A percentile compares a stretch with the other conserved stretches of the same genome.
Evolutionary conservation across 2,113 vertebrate genomes (phyloP).

Genomic region (Micromys minutus): DNA sequence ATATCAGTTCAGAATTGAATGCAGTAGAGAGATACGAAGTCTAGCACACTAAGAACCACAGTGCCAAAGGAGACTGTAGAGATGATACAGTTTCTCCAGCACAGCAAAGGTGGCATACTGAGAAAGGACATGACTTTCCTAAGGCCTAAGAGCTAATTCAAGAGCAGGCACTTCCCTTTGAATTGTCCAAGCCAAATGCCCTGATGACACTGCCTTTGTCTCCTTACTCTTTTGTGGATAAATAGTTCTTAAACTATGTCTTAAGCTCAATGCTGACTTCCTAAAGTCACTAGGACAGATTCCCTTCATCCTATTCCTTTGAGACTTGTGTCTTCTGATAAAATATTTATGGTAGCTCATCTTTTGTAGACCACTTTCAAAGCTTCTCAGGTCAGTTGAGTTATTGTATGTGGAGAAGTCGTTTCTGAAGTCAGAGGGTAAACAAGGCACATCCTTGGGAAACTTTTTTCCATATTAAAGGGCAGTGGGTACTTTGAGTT

Average conservation of each 20-base stretch:
- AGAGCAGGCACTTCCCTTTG: neutral
- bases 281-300: neutral
- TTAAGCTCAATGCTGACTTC: neutral
- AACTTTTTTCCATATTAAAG: constrained; percentile 54
- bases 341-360: constrained; percentile 69
- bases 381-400: constrained; percentile 51
- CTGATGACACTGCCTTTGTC: constrained; percentile 3
- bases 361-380: constrained; percentile 67
- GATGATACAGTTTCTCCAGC: neutral
- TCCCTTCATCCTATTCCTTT: constrained; percentile 33
- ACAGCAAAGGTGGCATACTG: neutral
- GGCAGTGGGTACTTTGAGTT: neutral
- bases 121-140: constrained; percentile 7
- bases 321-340: constrained; percentile 58
- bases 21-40: neutral
- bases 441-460: neutral
- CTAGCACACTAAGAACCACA: neutral
- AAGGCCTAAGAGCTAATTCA: constrained; percentile 1
- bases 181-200: neutral
- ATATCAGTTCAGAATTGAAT: neutral
- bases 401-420: constrained; percentile 17
- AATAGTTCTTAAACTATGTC: constrained; percentile 33
- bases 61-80: neutral
- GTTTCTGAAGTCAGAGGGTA: constrained; percentile 50
- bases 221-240: constrained; percentile 44